A percentile compares a stretch with the other conserved stretches of the same genome.
These are phyloP conservation scores for Leptinotarsa defecta DNA, from an alignment of 1,140 invertebrate species.

Conservation along the genomic window DNA sequence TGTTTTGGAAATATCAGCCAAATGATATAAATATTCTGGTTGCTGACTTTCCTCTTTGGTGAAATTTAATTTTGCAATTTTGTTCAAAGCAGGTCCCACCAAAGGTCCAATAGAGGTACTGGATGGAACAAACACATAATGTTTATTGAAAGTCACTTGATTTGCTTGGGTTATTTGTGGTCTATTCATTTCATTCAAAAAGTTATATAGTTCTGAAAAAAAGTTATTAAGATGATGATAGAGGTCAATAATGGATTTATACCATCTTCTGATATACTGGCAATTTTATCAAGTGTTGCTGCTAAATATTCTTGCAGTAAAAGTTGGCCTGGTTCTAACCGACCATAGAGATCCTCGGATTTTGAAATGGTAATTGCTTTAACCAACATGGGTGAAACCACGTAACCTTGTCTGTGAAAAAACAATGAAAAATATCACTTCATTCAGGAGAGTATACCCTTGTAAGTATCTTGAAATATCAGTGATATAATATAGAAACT, in stretches of 20 bases:
- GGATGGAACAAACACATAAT: conserved; percentile 50
- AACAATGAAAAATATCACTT: too few species aligned
- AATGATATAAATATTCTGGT: conserved; percentile 43
- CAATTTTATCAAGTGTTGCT: conserved; percentile 58
- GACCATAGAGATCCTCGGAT: conserved; percentile 54
- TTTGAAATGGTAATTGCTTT: conserved; percentile 56
- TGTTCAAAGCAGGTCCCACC: conserved; percentile 35
- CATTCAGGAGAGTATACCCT: too few species aligned
- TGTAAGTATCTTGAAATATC: too few species aligned
- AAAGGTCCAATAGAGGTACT: conserved; percentile 49
- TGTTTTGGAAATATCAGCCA: conserved; percentile 7
- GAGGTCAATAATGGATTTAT: conserved; percentile 10
- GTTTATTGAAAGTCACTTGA: conserved; percentile 49
- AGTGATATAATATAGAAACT: too few species aligned
- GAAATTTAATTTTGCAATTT: conserved; percentile 50
- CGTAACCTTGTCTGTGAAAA: conserved; percentile 57
- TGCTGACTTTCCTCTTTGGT: conserved; percentile 38
- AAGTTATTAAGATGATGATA: conserved; percentile 15
- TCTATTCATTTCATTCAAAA: conserved; percentile 44
- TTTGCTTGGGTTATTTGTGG: conserved; percentile 43
- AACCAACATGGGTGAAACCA: conserved; percentile 59
- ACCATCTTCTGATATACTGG: conserved; percentile 59
- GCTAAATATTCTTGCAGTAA: conserved; percentile 56
- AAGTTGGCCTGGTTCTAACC: conserved; percentile 57
- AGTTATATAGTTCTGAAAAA: conserved; percentile 56